Evolutionary conservation across 2,113 vertebrate species (phyloP).

Genomic region (Scomber japonicus): DNA sequence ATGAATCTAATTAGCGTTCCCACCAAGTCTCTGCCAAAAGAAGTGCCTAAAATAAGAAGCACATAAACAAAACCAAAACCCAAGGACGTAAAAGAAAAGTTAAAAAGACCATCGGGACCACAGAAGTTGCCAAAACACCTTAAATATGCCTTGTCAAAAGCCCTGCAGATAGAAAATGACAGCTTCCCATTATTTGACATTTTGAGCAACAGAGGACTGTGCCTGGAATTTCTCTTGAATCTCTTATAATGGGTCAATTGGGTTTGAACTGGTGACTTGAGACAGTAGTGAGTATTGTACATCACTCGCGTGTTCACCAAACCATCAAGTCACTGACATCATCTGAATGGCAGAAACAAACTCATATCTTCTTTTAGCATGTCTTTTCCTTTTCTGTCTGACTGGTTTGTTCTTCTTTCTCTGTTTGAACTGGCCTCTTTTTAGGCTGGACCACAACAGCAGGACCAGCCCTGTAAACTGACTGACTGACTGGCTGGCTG

Average conservation of each 20-base stretch:
- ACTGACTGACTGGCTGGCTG: no score
- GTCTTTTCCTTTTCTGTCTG: no score
- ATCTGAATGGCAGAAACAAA: background rate
- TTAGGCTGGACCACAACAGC: no score
- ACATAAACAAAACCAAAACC: background rate
- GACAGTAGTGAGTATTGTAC: background rate
- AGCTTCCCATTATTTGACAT: background rate
- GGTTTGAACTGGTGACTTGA: background rate
- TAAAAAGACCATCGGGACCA: background rate
- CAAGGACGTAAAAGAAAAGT: background rate
- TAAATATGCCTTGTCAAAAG: background rate
- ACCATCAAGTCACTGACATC: background rate
- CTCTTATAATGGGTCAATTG: background rate
- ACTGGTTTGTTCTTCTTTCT: background rate
- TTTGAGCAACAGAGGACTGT: background rate
- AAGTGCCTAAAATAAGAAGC: background rate
- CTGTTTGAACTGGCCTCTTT: background rate
- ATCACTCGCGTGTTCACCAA: background rate
- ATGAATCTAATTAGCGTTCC: slow-evolving; percentile 17
- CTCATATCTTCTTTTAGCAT: background rate
- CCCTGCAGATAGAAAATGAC: background rate
- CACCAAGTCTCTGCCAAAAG: background rate
- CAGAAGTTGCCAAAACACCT: background rate
- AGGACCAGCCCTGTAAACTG: no score
- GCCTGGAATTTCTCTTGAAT: background rate